These are phyloP conservation scores for Reinhardtius hippoglossoides DNA, from an alignment of 2,113 vertebrate species.

Conservation along the genomic window DNA sequence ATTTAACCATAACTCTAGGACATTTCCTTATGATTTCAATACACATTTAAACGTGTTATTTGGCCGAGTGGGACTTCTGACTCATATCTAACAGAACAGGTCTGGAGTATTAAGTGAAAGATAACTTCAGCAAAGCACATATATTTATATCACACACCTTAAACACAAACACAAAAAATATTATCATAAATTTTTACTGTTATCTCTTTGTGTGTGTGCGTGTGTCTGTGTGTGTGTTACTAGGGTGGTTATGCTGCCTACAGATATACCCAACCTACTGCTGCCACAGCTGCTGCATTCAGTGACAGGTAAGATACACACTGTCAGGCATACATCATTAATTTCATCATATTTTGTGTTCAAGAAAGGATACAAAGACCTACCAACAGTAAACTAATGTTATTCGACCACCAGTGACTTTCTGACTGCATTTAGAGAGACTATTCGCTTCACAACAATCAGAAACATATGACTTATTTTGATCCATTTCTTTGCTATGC, in stretches of 20 bases:
- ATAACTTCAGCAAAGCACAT: too few species aligned
- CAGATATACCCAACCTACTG: conserved; percentile 96
- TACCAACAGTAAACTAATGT: neutral
- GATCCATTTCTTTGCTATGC: too few species aligned
- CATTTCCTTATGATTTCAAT: too few species aligned
- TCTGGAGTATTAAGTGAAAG: neutral
- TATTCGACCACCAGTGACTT: neutral
- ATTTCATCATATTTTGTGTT: neutral
- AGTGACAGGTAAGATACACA: conserved; percentile 94
- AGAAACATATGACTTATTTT: too few species aligned
- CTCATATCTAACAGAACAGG: too few species aligned
- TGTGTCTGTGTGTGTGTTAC: conserved; percentile 64
- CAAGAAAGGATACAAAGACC: neutral
- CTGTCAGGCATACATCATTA: neutral
- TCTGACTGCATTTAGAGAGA: neutral
- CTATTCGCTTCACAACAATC: too few species aligned
- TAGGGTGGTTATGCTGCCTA: conserved; percentile 97
- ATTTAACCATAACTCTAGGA: too few species aligned
- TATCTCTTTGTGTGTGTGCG: neutral
- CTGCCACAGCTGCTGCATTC: conserved; percentile 95
- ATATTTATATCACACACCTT: neutral
- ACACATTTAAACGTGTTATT: too few species aligned
- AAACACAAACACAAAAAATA: too few species aligned
- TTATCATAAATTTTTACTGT: too few species aligned
- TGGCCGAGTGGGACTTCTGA: neutral